A percentile compares a stretch with the other conserved stretches of the same genome.
phyloP scores from a whole-genome alignment of 2,113 vertebrate species.

The Lophius piscatorius region DNA sequence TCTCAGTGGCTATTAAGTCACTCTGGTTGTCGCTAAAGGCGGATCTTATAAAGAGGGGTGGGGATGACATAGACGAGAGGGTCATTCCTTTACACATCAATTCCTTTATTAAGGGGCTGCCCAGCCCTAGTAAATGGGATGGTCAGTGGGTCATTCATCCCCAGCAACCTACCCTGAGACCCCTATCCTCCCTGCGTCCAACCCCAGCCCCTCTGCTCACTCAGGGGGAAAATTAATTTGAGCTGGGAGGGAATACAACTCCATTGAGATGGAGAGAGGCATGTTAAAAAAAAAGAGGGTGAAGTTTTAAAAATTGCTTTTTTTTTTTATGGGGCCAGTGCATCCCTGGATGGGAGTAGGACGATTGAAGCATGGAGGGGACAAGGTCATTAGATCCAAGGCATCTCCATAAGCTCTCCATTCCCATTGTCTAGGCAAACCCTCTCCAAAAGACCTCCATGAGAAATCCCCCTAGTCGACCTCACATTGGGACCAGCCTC shows the following conservation, averaged over 20 bases:
- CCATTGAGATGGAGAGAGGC: constrained; percentile 69
- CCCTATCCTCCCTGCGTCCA: constrained; percentile 35
- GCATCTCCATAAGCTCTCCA: constrained; percentile 70
- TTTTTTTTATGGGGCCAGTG: constrained; percentile 44
- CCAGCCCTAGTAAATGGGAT: constrained; percentile 56
- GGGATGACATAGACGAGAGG: constrained; percentile 40
- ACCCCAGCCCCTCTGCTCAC: constrained; percentile 64
- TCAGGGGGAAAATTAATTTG: constrained; percentile 72
- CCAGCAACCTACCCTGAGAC: constrained; percentile 57
- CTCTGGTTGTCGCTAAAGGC: no score
- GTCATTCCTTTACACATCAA: constrained; percentile 76
- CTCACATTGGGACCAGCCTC: constrained; percentile 47
- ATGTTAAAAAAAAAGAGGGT: constrained; percentile 62
- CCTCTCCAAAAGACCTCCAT: constrained; percentile 57
- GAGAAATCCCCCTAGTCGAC: constrained; percentile 67
- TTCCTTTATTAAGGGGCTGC: constrained; percentile 61
- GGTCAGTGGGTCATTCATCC: constrained; percentile 67
- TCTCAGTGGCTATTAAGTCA: constrained; percentile 52
- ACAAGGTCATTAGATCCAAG: constrained; percentile 74
- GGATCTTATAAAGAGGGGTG: constrained; percentile 39
- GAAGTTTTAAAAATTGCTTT: constrained; percentile 72
- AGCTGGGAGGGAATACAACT: constrained; percentile 45
- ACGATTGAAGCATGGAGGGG: constrained; percentile 56
- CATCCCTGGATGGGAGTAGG: constrained; percentile 24
- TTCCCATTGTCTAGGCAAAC: constrained; percentile 66